Conservation (phyloP, 2,888 invertebrate species). For the Coenonympha glycerion region DNA sequence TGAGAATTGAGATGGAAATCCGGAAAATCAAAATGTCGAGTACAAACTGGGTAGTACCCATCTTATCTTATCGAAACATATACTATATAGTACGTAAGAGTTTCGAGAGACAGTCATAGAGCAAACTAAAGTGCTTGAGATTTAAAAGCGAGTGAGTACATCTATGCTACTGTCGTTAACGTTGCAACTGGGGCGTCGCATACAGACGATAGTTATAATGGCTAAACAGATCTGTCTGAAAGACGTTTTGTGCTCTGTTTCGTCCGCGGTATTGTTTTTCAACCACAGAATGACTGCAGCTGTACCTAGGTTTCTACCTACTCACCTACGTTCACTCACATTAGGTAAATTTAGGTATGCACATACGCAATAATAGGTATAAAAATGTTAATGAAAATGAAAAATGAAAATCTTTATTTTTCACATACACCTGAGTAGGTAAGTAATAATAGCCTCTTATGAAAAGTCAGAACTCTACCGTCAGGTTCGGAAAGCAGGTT, state of each 20-base stretch:
- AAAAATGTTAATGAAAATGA: no score
- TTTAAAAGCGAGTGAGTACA: slow-evolving; percentile 13
- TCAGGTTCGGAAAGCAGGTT: no score
- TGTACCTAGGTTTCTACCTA: background rate
- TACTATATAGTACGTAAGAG: no score
- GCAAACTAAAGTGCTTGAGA: background rate
- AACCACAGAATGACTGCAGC: background rate
- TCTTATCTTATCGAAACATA: no score
- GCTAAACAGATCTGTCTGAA: slow-evolving; percentile 33
- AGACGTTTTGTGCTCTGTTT: slow-evolving; percentile 64
- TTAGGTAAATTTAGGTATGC: no score
- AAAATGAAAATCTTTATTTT: no score
- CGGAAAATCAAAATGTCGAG: background rate
- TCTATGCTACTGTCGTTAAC: slow-evolving; percentile 44
- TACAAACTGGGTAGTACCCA: no score
- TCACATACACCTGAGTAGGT: no score
- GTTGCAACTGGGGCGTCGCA: slow-evolving; percentile 52
- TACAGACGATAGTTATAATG: slow-evolving; percentile 47
- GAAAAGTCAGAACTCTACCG: no score
- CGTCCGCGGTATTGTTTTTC: slow-evolving; percentile 27
- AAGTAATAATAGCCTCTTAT: no score
- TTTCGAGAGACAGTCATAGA: background rate
- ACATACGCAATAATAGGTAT: background rate
- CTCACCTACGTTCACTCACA: background rate
- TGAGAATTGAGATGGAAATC: background rate